A percentile compares a stretch with the other conserved stretches of the same genome.
Conservation (phyloP, 2,113 vertebrate species). For the Barnardius zonarius region DNA sequence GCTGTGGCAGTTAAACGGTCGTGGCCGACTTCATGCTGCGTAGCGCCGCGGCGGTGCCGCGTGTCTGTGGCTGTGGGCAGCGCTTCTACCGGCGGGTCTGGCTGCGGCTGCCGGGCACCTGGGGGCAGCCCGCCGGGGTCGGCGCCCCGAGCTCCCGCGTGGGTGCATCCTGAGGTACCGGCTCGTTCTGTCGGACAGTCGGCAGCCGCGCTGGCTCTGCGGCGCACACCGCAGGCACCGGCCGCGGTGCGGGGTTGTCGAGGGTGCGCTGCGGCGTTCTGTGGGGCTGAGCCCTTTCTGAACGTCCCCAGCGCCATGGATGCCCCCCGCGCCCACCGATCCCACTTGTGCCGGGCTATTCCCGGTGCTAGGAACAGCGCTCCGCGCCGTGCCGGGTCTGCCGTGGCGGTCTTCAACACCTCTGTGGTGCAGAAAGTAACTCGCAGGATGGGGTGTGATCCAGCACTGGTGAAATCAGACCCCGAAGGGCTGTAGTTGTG, state of each 20-base stretch:
- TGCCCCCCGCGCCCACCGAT: background rate
- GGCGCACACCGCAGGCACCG: rapidly evolving
- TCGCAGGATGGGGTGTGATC: background rate
- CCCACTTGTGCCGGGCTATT: background rate
- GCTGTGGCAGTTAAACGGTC: background rate
- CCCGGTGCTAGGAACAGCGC: background rate
- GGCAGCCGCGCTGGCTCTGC: background rate
- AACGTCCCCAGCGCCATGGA: background rate
- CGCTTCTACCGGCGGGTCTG: background rate
- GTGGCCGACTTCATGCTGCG: too few relatives aligned
- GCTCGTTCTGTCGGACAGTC: rapidly evolving
- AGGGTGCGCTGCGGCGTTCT: background rate
- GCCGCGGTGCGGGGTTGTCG: background rate
- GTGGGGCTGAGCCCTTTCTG: background rate
- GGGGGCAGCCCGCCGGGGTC: too few relatives aligned
- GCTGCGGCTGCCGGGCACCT: background rate
- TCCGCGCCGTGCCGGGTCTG: background rate
- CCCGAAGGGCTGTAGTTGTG: rapidly evolving
- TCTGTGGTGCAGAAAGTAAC: background rate
- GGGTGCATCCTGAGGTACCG: background rate
- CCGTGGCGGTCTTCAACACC: background rate
- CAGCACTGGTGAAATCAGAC: rapidly evolving
- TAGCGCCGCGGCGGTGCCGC: background rate
- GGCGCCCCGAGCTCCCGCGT: background rate
- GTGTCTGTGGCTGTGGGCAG: background rate